These are phyloP conservation scores for Sylvia borin DNA, from an alignment of 2,797 vertebrate genomes.

Conservation along the genomic window DNA sequence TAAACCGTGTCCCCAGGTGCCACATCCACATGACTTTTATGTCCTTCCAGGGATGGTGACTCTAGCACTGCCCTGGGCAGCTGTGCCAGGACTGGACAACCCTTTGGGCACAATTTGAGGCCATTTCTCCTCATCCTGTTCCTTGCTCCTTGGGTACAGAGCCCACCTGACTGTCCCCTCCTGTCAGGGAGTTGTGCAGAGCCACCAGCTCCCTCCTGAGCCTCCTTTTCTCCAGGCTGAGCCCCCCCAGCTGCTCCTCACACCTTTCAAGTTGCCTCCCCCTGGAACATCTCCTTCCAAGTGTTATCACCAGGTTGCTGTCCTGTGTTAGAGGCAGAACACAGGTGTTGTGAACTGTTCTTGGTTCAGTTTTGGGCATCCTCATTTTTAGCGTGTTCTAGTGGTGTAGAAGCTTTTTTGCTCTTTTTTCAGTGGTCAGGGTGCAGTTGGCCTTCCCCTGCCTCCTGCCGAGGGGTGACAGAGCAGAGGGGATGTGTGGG, in stretches of 20 bases:
- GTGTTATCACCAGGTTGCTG: rapidly evolving
- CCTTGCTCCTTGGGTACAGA: background rate
- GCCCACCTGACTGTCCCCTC: background rate
- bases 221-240: background rate
- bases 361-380: background rate
- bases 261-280: background rate
- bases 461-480: background rate
- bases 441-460: background rate
- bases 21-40: rapidly evolving
- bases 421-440: background rate
- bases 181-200: background rate
- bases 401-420: background rate
- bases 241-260: background rate
- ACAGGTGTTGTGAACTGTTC: rapidly evolving
- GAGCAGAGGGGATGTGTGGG: background rate
- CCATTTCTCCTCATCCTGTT: background rate
- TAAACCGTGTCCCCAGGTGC: background rate
- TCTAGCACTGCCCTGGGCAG: background rate
- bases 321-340: background rate
- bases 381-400: background rate
- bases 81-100: background rate
- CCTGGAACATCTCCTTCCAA: background rate
- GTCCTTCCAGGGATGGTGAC: background rate
- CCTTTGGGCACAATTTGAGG: background rate
- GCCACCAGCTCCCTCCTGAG: background rate